A percentile compares a stretch with the other conserved stretches of the same genome.
These are phyloP conservation scores for Chalcis sispes DNA, from an alignment of 2,888 invertebrate genomes.

Conservation along the genomic window DNA sequence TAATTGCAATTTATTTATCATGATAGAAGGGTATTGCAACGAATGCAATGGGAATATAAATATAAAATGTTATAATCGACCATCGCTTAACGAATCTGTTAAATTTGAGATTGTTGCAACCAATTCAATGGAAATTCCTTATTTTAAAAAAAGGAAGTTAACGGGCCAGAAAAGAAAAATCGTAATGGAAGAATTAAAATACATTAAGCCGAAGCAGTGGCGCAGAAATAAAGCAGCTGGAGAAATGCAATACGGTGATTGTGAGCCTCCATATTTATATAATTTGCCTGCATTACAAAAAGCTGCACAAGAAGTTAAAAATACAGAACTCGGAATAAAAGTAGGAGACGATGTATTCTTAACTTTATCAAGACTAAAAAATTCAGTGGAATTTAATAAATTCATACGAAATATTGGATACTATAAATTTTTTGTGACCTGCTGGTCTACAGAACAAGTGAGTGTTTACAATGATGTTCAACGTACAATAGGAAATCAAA, in stretches of 20 bases:
- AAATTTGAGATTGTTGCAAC: neutral
- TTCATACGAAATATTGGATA: constrained; percentile 16
- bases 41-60: neutral
- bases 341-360: neutral
- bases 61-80: neutral
- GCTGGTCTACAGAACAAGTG: constrained; percentile 26
- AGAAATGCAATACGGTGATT: constrained; percentile 15
- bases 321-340: neutral
- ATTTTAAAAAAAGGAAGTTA: constrained; percentile 5
- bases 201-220: constrained; percentile 27
- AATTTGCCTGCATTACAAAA: neutral
- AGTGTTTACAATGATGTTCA: constrained; percentile 7
- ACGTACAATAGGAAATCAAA: neutral
- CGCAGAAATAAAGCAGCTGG: neutral
- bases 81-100: neutral
- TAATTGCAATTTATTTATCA: neutral
- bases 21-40: neutral
- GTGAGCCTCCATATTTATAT: constrained; percentile 9
- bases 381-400: constrained; percentile 4
- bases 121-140: neutral
- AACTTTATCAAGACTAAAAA: neutral
- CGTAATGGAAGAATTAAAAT: neutral
- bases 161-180: neutral
- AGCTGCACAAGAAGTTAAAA: constrained; percentile 11
- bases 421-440: constrained; percentile 12